phyloP scores from a whole-genome alignment of 2,113 vertebrate genomes.

The Hystrix cristata region DNA sequence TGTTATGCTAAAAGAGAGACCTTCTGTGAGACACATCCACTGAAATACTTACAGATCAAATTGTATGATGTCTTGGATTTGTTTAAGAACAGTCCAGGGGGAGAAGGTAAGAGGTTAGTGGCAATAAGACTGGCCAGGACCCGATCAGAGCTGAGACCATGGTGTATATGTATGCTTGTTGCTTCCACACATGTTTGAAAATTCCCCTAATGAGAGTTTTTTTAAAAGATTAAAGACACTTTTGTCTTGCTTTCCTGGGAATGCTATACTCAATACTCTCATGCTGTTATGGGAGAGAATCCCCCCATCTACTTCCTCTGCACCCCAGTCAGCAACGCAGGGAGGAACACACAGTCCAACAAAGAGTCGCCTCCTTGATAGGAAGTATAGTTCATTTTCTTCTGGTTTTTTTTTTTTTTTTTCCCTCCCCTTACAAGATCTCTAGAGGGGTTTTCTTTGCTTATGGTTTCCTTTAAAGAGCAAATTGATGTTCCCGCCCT shows the following conservation, averaged over 20 bases:
- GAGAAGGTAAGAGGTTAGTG: fast-evolving
- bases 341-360: slow-evolving; percentile 51
- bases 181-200: not conserved
- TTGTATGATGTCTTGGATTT: not conserved
- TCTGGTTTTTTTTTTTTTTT: not conserved
- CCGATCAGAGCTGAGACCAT: not conserved
- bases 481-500: not conserved
- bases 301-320: not conserved
- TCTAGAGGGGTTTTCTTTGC: not conserved
- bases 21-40: not conserved
- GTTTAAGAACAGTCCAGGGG: not conserved
- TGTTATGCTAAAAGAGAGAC: not conserved
- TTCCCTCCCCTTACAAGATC: not conserved
- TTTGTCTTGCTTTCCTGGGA: not conserved
- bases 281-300: not conserved
- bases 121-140: fast-evolving
- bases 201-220: not conserved
- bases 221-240: not conserved
- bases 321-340: not conserved
- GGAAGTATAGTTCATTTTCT: not conserved
- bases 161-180: fast-evolving
- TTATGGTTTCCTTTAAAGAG: not conserved
- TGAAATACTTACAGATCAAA: not conserved
- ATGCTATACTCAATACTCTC: not conserved
- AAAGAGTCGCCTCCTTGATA: not conserved